These are phyloP conservation scores for Pangasius djambal DNA, from an alignment of 2,797 vertebrate species.

Conservation along the genomic window DNA sequence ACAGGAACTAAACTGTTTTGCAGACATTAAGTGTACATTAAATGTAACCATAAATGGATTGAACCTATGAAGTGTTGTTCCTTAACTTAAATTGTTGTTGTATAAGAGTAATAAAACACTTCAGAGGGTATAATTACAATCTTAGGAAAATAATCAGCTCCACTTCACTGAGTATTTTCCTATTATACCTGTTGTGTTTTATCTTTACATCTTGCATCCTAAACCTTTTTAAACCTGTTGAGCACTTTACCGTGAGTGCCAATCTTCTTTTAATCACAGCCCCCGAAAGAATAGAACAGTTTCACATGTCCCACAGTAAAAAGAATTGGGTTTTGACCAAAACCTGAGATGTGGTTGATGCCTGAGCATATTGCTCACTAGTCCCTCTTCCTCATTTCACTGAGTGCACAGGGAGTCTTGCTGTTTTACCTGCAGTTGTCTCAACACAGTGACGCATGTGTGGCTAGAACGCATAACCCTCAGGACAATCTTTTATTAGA, in stretches of 20 bases:
- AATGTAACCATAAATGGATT: too few species aligned
- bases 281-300: neutral
- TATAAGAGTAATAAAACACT: neutral
- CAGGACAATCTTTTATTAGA: slow-evolving; percentile 12
- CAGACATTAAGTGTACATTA: too few species aligned
- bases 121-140: neutral
- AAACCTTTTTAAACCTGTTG: neutral
- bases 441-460: slow-evolving; percentile 1
- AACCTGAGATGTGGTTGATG: neutral
- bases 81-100: too few species aligned
- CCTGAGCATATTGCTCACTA: neutral
- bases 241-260: neutral
- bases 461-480: neutral
- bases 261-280: neutral
- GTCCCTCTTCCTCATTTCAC: neutral
- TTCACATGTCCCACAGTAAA: neutral
- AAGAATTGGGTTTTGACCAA: neutral
- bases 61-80: too few species aligned
- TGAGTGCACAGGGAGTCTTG: neutral
- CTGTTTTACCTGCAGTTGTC: neutral
- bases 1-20: neutral
- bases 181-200: neutral
- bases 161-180: neutral
- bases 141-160: neutral
- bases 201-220: neutral